Percentiles rank a stretch among this genome's conserved stretches.
These are phyloP conservation scores for Ceratina australensis DNA, from an alignment of 1,140 invertebrate genomes.

Conservation along the genomic window DNA sequence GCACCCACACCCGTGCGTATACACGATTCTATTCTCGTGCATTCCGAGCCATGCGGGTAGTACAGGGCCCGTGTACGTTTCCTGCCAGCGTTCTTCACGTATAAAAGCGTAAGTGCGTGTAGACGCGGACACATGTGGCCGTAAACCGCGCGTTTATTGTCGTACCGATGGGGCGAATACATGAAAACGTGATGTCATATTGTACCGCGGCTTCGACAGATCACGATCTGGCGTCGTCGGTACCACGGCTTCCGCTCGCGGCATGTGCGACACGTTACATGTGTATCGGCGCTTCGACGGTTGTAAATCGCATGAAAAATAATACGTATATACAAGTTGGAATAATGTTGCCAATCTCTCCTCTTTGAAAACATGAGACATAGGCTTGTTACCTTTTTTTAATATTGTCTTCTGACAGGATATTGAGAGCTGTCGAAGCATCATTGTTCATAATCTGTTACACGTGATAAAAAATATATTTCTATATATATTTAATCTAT, in stretches of 20 bases:
- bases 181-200: constrained; percentile 49
- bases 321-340: no score
- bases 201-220: constrained; percentile 25
- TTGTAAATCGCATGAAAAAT: constrained; percentile 15
- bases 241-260: constrained; percentile 54
- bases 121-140: constrained; percentile 22
- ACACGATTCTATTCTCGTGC: constrained; percentile 44
- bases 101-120: constrained; percentile 27
- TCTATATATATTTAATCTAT: no score
- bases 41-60: constrained; percentile 49
- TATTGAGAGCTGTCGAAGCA: no score
- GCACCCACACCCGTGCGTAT: neutral
- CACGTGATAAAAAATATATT: no score
- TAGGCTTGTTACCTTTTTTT: no score
- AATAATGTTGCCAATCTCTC: no score
- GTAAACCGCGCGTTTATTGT: constrained; percentile 56
- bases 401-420: no score
- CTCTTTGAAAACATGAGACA: no score
- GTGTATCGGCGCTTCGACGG: constrained; percentile 4
- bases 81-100: constrained; percentile 24
- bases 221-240: constrained; percentile 23
- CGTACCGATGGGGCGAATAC: constrained; percentile 39
- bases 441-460: no score
- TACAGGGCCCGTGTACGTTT: constrained; percentile 39
- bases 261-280: neutral